Conservation (phyloP, 2,113 vertebrate species). For the Rhagologus leucostigma region DNA sequence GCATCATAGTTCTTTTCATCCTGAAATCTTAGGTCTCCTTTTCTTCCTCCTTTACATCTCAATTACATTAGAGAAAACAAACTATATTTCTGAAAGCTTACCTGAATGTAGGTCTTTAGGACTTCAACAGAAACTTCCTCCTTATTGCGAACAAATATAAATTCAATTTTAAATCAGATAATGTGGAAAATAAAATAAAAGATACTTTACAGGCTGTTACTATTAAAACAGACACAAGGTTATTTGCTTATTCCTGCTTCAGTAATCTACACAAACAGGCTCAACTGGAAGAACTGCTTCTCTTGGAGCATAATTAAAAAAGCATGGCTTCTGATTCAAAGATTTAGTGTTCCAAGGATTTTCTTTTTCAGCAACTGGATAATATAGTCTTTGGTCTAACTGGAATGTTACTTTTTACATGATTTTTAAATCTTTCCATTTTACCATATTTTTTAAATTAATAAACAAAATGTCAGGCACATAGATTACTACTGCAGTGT, state of each 20-base stretch:
- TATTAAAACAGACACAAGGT: not conserved
- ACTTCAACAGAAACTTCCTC: constrained; percentile 88
- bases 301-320: not conserved
- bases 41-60: not conserved
- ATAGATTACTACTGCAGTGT: not conserved
- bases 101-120: constrained; percentile 86
- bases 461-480: not conserved
- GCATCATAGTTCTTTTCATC: not conserved
- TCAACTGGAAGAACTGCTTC: not conserved
- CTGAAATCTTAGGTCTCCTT: not conserved
- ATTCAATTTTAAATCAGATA: constrained; percentile 5
- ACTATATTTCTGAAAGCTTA: constrained; percentile 49
- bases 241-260: not conserved
- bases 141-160: constrained; percentile 65
- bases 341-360: not conserved
- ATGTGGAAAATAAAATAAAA: not conserved
- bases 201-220: not conserved
- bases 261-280: not conserved
- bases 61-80: not conserved
- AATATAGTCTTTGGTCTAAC: not conserved
- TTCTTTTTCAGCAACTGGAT: not conserved
- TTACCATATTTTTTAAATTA: rapidly evolving
- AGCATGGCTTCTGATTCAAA: not conserved
- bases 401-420: not conserved
- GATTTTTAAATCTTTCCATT: not conserved